A percentile compares a stretch with the other conserved stretches of the same genome.
phyloP scores from a whole-genome alignment of 2,797 vertebrate species.

The Malurus leucopterus region DNA sequence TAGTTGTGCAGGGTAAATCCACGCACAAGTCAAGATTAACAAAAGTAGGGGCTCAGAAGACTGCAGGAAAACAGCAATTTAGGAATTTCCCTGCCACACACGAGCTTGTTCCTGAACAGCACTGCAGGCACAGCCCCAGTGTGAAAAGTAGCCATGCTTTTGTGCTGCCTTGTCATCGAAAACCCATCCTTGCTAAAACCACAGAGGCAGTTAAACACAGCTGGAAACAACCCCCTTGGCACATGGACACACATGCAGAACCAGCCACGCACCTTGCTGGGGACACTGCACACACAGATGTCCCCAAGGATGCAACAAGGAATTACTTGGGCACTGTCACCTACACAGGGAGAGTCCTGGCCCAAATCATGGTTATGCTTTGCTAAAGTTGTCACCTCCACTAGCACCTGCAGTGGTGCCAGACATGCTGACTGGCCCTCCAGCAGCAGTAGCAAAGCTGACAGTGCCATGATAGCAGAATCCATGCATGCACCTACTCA shows the following conservation, averaged over 20 bases:
- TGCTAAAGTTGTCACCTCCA: not conserved
- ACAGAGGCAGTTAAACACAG: not conserved
- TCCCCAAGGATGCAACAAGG: not conserved
- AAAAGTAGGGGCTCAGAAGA: not conserved
- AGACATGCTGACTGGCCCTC: not conserved
- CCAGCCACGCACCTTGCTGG: not conserved
- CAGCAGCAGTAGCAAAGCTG: not conserved
- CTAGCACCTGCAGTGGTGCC: not conserved
- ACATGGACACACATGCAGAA: not conserved
- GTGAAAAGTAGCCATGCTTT: not conserved
- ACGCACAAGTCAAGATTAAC: not conserved
- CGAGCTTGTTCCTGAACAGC: not conserved
- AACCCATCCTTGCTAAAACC: not conserved
- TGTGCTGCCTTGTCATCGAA: not conserved
- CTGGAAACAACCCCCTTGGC: not conserved
- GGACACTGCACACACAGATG: not conserved
- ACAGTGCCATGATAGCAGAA: not conserved
- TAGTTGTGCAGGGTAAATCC: not conserved
- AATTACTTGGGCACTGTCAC: not conserved
- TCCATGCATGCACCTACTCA: not conserved
- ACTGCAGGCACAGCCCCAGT: not conserved
- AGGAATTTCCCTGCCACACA: not conserved
- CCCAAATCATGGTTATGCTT: not conserved
- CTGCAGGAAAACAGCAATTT: not conserved
- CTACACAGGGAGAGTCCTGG: not conserved